Conservation (phyloP, 2,113 vertebrate species). For the Hippocampus zosterae region DNA sequence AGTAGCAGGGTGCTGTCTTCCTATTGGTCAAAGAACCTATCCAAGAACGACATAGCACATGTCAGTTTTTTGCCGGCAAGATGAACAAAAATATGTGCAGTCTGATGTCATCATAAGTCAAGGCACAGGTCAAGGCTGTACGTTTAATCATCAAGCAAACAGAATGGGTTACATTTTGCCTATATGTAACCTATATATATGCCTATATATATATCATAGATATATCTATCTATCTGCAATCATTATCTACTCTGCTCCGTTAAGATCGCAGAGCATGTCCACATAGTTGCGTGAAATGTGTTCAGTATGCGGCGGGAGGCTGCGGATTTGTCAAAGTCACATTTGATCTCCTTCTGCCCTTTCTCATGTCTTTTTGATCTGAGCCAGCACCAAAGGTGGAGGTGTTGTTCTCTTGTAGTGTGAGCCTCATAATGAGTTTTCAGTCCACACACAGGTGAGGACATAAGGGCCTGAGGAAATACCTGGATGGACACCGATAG, state of each 20-base stretch:
- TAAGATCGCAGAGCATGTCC: constrained; percentile 3
- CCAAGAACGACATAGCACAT: too few relatives aligned
- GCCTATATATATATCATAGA: too few relatives aligned
- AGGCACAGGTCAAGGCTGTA: too few relatives aligned
- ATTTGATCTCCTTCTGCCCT: constrained; percentile 54
- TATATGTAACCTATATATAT: too few relatives aligned
- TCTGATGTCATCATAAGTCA: too few relatives aligned
- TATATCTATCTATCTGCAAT: not conserved
- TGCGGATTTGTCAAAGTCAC: constrained; percentile 48
- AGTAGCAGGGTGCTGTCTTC: too few relatives aligned
- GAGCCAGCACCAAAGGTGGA: constrained; percentile 25
- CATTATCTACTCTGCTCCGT: constrained; percentile 3
- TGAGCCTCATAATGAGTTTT: constrained; percentile 29
- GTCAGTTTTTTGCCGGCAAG: too few relatives aligned
- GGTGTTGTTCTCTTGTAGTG: constrained; percentile 18
- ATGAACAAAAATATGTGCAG: too few relatives aligned
- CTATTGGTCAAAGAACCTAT: too few relatives aligned
- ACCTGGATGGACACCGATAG: not conserved
- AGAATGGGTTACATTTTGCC: too few relatives aligned
- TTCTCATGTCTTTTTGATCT: constrained; percentile 51
- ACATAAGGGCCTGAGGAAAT: constrained; percentile 14
- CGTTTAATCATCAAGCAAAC: too few relatives aligned
- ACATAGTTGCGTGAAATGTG: not conserved
- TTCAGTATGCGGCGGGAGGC: constrained; percentile 16
- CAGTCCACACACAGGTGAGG: constrained; percentile 24